Evolutionary conservation across 1,140 invertebrate genomes (phyloP), one percentile per base, ranked within the genome.

Genomic region (Rhagoletis zephyria): DNA sequence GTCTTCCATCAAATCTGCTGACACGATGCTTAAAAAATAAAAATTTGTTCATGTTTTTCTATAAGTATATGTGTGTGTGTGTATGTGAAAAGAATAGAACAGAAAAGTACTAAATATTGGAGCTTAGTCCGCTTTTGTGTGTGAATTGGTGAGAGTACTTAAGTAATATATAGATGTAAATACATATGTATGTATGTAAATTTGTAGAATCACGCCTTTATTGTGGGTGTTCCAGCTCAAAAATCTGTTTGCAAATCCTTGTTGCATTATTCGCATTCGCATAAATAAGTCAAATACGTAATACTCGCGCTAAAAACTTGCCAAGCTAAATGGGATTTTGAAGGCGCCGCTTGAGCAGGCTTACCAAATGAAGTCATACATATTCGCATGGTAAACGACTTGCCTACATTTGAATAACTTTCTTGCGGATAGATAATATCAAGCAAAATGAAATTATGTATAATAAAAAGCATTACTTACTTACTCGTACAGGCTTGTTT

Each of bases 201-300:
- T 10, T 63, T n/a, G 12, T 14, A 30, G 30, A 30, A 63, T 63
- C 61, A 16, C n/a, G 61, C 16, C 12, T 48, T 12, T n/a, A 51
- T 12, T 74, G 7, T 5, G 16, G 65, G 3, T 14, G 45, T 45
- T 48, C 42, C 10, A 42, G 14, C 42, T 30, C 6, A 40, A 42
- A 42, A 63, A 10, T 61, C 59, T 19, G 30, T 64, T 86, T 45
- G 19, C 9, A 45, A 86, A 86, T 45, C 16, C 64, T 40, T 6
- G 56, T 45, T 86, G 30, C 30, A 86, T 86, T 86, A 86, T 86
- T 86, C 85, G 42, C 48, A 64, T 86, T 86, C 61, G n/a, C n/a
- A 86, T 86, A 86, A 86, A 63, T 86, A 86, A 64, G 48, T 86
- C 10, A 86, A 86, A 86, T 10, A 30, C 30, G 30, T 30, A 63